Percentiles rank a stretch among this genome's conserved stretches.
These are phyloP conservation scores for Amazona finschi DNA, from an alignment of 2,797 vertebrate species.

Conservation along the genomic window DNA sequence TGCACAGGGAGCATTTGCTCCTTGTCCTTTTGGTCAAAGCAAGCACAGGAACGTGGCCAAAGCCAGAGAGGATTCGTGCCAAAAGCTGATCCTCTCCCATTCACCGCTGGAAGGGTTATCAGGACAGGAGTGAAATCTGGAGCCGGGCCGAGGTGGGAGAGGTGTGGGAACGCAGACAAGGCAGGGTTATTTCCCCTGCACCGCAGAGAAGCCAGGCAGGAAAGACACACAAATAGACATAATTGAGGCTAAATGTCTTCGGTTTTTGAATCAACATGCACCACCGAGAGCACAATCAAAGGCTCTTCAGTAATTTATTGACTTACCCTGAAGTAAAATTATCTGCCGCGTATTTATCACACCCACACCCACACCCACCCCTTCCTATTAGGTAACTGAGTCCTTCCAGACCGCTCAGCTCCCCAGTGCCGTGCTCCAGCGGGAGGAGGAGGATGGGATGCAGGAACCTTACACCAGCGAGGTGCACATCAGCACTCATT, in stretches of 20 bases:
- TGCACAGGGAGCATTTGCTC: neutral
- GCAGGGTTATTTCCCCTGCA: conserved; percentile 39
- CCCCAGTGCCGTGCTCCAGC: fast-evolving
- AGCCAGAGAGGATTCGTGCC: neutral
- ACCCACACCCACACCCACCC: conserved; percentile 44
- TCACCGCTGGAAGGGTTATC: neutral
- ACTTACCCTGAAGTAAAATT: conserved; percentile 62
- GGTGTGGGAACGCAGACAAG: conserved; percentile 55
- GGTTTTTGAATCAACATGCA: conserved; percentile 66
- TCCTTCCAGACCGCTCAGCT: neutral
- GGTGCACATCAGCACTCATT: neutral
- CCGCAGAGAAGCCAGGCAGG: neutral
- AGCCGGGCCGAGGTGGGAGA: conserved; percentile 29
- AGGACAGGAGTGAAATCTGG: conserved; percentile 46
- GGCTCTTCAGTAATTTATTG: conserved; percentile 66
- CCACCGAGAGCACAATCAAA: conserved; percentile 49
- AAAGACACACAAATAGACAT: conserved; percentile 59
- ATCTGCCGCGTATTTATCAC: conserved; percentile 47
- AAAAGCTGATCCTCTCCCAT: conserved; percentile 1
- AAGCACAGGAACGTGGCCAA: neutral
- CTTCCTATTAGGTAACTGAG: conserved; percentile 57
- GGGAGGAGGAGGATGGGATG: neutral
- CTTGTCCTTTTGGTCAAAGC: neutral
- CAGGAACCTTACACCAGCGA: neutral
- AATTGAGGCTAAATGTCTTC: conserved; percentile 50